These are phyloP conservation scores for Lagorchestes hirsutus DNA, from an alignment of 2,797 vertebrate genomes.

Conservation along the genomic window DNA sequence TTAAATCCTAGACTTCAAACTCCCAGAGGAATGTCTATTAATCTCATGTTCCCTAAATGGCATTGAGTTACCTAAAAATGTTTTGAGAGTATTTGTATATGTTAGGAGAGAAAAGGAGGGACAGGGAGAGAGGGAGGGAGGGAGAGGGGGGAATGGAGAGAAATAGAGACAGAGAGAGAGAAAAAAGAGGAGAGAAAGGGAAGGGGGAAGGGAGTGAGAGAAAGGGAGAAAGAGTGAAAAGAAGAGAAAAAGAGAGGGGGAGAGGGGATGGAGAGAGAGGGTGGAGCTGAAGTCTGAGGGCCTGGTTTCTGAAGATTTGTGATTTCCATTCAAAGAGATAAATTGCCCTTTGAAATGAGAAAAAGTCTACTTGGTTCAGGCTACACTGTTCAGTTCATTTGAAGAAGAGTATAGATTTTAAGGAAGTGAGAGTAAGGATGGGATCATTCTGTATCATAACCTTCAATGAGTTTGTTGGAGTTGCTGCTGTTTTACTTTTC, in stretches of 20 bases:
- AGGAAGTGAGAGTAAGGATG: not conserved
- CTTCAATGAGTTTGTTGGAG: not conserved
- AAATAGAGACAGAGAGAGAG: too few relatives aligned
- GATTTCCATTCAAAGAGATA: conserved; percentile 16
- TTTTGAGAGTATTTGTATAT: not conserved
- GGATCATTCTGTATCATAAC: not conserved
- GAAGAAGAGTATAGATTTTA: not conserved
- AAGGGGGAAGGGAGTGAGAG: too few relatives aligned
- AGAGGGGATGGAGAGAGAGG: not conserved
- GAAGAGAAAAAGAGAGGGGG: not conserved
- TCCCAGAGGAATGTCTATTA: not conserved
- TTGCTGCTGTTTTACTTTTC: not conserved
- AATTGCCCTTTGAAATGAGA: not conserved
- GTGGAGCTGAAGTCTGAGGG: conserved; percentile 29
- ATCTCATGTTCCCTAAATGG: not conserved
- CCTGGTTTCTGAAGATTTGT: conserved; percentile 29
- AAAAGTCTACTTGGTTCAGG: not conserved
- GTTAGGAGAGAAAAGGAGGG: not conserved
- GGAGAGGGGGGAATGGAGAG: too few relatives aligned
- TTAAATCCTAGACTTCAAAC: not conserved
- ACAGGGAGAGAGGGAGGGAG: not conserved
- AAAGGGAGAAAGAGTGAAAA: too few relatives aligned
- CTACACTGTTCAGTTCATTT: not conserved
- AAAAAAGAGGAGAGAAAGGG: too few relatives aligned
- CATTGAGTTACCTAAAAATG: not conserved